phyloP scores from a whole-genome alignment of 1,140 invertebrate species.

The Oscheius sp. region DNA sequence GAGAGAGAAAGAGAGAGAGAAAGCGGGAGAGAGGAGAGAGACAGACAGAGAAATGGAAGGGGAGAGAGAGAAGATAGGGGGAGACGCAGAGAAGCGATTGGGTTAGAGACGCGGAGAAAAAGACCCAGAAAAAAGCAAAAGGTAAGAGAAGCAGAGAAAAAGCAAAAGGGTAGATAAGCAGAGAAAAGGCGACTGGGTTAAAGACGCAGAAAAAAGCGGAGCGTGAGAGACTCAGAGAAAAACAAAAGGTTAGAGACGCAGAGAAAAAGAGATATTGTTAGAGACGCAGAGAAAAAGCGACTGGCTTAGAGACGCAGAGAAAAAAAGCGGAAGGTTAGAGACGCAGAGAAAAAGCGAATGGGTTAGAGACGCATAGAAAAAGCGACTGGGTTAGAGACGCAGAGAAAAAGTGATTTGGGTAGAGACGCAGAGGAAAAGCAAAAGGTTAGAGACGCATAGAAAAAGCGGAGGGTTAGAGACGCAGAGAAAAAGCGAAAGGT shows the following conservation, averaged over 20 bases:
- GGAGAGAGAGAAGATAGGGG: background rate
- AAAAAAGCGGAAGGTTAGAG: background rate
- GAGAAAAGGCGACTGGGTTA: background rate
- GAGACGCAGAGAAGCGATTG: background rate
- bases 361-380: too few relatives aligned
- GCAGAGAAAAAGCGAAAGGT: background rate
- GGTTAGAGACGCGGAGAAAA: background rate
- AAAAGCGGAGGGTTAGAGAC: too few relatives aligned
- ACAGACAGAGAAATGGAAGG: background rate
- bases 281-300: background rate
- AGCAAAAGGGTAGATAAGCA: background rate
- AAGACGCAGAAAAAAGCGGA: background rate
- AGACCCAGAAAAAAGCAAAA: too few relatives aligned
- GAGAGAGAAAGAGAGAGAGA: background rate
- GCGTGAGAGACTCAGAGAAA: background rate
- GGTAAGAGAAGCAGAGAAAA: background rate
- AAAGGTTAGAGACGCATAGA: too few relatives aligned
- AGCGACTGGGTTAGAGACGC: too few relatives aligned
- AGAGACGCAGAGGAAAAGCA: background rate
- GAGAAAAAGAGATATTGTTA: background rate
- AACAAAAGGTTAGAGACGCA: background rate
- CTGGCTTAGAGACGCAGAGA: background rate
- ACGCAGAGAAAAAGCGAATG: background rate
- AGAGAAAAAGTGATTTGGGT: background rate
- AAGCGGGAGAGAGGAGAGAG: background rate